Conservation (phyloP, 2,113 vertebrate genomes). For the Benitochromis conjunctus region DNA sequence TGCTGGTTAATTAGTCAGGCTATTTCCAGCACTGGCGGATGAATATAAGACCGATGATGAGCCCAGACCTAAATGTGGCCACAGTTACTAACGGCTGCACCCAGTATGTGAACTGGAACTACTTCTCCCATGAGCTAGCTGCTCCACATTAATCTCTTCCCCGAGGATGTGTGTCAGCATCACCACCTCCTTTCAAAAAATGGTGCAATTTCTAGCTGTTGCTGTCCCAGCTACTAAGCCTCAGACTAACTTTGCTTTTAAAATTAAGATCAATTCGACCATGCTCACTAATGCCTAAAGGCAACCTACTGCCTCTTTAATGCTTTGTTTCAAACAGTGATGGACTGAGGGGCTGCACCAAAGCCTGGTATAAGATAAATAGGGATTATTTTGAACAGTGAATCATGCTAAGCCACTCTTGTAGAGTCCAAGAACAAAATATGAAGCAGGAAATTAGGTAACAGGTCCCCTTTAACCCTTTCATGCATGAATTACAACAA, state of each 20-base stretch:
- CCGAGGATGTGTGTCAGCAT: slow-evolving; percentile 12
- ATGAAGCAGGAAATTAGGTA: neutral
- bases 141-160: slow-evolving; percentile 59
- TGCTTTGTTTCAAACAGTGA: neutral
- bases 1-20: slow-evolving; percentile 36
- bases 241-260: neutral
- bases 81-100: slow-evolving; percentile 33
- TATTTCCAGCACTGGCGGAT: slow-evolving; percentile 52
- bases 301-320: neutral
- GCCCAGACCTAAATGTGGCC: slow-evolving; percentile 47
- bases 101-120: slow-evolving; percentile 52
- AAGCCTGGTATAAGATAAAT: neutral
- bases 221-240: neutral
- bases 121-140: slow-evolving; percentile 50
- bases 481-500: too few species aligned
- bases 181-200: slow-evolving; percentile 6
- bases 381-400: neutral
- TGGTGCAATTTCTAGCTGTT: neutral
- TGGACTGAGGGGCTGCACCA: neutral
- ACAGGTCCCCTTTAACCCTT: neutral
- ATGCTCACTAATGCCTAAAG: neutral
- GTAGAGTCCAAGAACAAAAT: neutral
- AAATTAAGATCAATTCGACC: neutral
- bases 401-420: neutral
- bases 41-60: slow-evolving; percentile 24